Evolutionary conservation across 2,113 vertebrate genomes (phyloP).

Genomic region (Aptenodytes forsteri): DNA sequence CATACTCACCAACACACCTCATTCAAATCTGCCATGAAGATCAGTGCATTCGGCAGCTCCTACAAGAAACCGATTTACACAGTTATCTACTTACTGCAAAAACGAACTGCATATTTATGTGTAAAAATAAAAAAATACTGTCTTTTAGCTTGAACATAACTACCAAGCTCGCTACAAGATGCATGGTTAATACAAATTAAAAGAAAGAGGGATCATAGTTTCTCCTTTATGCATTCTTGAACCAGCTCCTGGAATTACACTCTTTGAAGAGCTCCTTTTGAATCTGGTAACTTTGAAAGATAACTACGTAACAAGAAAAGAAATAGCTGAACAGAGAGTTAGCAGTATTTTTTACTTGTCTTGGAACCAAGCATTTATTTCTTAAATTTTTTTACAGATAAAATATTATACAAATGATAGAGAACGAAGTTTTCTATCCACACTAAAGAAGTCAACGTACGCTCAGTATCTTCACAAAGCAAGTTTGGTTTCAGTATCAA

Average conservation of each 20-base stretch:
- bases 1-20: background rate
- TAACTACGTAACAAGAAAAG: background rate
- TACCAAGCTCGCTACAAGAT: background rate
- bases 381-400: background rate
- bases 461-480: background rate
- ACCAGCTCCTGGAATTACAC: background rate
- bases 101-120: background rate
- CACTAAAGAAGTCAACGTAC: background rate
- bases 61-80: background rate
- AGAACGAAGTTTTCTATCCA: background rate
- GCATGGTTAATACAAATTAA: too few species aligned
- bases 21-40: background rate
- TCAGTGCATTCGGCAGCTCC: background rate
- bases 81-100: background rate
- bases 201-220: too few species aligned
- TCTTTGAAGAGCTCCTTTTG: background rate
- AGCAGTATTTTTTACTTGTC: background rate
- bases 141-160: background rate
- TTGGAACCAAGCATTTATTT: background rate
- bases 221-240: background rate
- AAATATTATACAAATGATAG: background rate
- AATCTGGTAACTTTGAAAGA: background rate
- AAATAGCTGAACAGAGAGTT: background rate
- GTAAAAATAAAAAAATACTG: background rate
- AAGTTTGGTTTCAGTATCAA: background rate